Evolutionary conservation across 2,888 invertebrate species (phyloP).

Genomic region (Acleris literana): DNA sequence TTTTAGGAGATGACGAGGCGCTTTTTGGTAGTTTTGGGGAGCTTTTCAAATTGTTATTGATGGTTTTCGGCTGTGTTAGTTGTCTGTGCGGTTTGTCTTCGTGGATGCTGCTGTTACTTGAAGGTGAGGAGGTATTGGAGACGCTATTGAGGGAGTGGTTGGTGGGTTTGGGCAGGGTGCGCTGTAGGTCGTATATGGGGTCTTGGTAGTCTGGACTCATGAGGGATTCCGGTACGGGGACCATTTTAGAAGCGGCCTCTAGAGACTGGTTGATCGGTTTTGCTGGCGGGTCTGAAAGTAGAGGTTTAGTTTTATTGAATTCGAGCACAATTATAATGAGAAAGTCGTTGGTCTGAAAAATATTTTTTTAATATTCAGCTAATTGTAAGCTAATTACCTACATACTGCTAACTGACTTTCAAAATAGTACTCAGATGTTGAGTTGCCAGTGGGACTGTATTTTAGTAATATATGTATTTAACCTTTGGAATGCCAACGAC

Average conservation of each 20-base stretch:
- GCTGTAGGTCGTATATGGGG: conserved; percentile 76
- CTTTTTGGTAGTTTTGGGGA: conserved; percentile 77
- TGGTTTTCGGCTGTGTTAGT: conserved; percentile 43
- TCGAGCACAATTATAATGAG: too few species aligned
- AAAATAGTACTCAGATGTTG: too few species aligned
- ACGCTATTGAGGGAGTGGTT: conserved; percentile 53
- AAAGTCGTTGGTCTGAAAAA: too few species aligned
- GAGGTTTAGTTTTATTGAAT: neutral
- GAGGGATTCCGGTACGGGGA: conserved; percentile 93
- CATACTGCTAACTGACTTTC: too few species aligned
- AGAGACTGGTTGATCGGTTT: conserved; percentile 83
- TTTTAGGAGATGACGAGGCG: conserved; percentile 75
- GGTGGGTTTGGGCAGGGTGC: conserved; percentile 61
- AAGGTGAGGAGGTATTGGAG: conserved; percentile 62
- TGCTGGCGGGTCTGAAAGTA: conserved; percentile 36
- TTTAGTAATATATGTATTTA: too few species aligned
- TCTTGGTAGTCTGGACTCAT: conserved; percentile 92
- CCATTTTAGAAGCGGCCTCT: conserved; percentile 93
- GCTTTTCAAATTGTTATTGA: conserved; percentile 61
- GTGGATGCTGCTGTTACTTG: conserved; percentile 67
- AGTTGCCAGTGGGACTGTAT: too few species aligned
- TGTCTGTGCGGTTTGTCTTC: conserved; percentile 60
- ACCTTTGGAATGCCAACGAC: too few species aligned
- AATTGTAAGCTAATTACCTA: too few species aligned
- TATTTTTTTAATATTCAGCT: too few species aligned